Evolutionary conservation across 2,113 vertebrate genomes (phyloP).

Genomic region (Neolamprologus variostigma): DNA sequence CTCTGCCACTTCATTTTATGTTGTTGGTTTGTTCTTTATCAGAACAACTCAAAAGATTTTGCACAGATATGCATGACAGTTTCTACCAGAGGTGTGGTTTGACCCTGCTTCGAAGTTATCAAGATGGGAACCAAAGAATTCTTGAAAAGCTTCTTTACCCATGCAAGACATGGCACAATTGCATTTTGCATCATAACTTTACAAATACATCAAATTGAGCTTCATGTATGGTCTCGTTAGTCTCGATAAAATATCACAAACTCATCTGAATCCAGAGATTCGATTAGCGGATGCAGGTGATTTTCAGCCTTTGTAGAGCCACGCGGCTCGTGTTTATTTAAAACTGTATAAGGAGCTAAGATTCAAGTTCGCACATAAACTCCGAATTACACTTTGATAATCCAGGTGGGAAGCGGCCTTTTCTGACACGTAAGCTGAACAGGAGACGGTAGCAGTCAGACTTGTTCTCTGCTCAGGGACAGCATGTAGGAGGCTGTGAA

Average conservation of each 20-base stretch:
- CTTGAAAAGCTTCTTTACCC: not conserved
- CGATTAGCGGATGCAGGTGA: not conserved
- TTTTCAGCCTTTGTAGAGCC: not conserved
- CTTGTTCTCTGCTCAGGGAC: not conserved
- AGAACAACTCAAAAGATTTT: not conserved
- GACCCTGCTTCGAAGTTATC: not conserved
- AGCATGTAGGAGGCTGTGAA: not conserved
- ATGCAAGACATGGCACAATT: not conserved
- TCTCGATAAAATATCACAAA: not conserved
- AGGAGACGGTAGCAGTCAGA: rapidly evolving
- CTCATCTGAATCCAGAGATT: not conserved
- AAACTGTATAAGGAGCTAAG: not conserved
- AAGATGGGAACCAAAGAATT: not conserved
- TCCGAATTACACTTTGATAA: not conserved
- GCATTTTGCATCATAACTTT: not conserved
- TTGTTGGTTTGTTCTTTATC: not conserved
- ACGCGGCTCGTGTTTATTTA: not conserved
- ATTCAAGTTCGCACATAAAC: not conserved
- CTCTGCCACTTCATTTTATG: not conserved
- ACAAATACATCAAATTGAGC: not conserved
- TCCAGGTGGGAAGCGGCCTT: not conserved
- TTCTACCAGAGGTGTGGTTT: not conserved
- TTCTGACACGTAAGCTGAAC: not conserved
- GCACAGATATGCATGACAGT: not conserved
- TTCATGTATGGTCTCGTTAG: not conserved